Evolutionary conservation across 2,797 vertebrate genomes (phyloP).

Genomic region (Thaleichthys pacificus): DNA sequence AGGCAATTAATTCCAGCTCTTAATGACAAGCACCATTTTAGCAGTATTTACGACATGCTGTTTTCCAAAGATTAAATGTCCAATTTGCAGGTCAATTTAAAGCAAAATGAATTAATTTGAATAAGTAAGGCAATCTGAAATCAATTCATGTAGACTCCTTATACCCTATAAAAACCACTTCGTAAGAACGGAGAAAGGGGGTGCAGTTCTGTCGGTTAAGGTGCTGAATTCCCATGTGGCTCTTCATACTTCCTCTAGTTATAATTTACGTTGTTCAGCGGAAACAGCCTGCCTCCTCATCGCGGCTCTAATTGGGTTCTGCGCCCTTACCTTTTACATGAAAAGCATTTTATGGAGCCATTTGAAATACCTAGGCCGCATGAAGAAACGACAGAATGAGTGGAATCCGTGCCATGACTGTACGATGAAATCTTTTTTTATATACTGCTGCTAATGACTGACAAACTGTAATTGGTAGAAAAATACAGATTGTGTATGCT

Average conservation of each 20-base stretch:
- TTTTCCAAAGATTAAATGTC: conserved; percentile 39
- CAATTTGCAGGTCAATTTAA: conserved; percentile 54
- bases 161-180: conserved; percentile 58
- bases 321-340: conserved; percentile 67
- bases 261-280: conserved; percentile 71
- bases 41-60: no score
- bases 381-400: conserved; percentile 60
- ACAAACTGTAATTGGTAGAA: neutral
- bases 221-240: conserved; percentile 60
- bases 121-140: conserved; percentile 43
- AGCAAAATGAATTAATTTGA: conserved; percentile 63
- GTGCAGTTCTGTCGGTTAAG: conserved; percentile 55
- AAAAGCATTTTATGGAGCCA: conserved; percentile 68
- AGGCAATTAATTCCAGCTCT: neutral
- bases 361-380: conserved; percentile 59
- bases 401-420: conserved; percentile 49
- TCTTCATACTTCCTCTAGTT: conserved; percentile 45
- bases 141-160: conserved; percentile 63
- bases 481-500: neutral
- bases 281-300: conserved; percentile 66
- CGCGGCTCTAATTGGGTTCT: conserved; percentile 72
- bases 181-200: neutral
- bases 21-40: no score
- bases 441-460: conserved; percentile 7
- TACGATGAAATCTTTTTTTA: conserved; percentile 35